A percentile compares a stretch with the other conserved stretches of the same genome.
phyloP scores from a whole-genome alignment of 2,888 invertebrate species.

The Hesperia comma region DNA sequence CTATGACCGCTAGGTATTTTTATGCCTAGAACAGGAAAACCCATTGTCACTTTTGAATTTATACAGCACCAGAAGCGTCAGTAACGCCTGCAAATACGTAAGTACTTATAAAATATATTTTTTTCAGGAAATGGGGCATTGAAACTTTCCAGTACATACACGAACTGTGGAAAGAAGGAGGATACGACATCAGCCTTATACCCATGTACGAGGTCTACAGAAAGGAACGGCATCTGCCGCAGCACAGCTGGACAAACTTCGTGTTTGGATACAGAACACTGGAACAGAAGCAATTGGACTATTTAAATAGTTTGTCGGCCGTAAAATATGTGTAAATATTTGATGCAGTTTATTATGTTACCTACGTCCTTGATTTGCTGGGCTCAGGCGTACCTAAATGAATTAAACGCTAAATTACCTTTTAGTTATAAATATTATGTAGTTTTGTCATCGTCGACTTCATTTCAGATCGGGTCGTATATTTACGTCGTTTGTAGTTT shows the following conservation, averaged over 20 bases:
- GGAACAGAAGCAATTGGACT: slow-evolving; percentile 53
- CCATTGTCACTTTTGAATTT: too few species aligned
- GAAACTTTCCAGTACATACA: slow-evolving; percentile 84
- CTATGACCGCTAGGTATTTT: too few species aligned
- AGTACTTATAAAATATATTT: neutral
- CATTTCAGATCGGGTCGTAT: slow-evolving; percentile 83
- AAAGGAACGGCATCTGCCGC: slow-evolving; percentile 39
- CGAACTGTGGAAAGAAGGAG: slow-evolving; percentile 85
- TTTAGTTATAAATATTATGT: too few species aligned
- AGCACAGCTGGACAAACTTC: slow-evolving; percentile 54
- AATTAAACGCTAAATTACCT: too few species aligned
- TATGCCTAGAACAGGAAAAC: too few species aligned
- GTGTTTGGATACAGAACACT: slow-evolving; percentile 64
- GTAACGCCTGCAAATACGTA: too few species aligned
- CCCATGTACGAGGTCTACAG: slow-evolving; percentile 61
- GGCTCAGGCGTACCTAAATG: too few species aligned
- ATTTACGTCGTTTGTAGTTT: slow-evolving; percentile 87
- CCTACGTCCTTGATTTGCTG: too few species aligned
- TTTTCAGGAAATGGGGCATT: slow-evolving; percentile 86
- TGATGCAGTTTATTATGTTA: too few species aligned
- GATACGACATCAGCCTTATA: slow-evolving; percentile 57
- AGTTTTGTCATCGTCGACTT: too few species aligned
- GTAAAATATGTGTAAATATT: slow-evolving; percentile 58
- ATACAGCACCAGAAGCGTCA: too few species aligned
- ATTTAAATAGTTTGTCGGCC: slow-evolving; percentile 54